Evolutionary conservation across 2,113 vertebrate species (phyloP), one percentile per base, ranked within the genome.

Genomic region (Apistogramma diplotaenia): DNA sequence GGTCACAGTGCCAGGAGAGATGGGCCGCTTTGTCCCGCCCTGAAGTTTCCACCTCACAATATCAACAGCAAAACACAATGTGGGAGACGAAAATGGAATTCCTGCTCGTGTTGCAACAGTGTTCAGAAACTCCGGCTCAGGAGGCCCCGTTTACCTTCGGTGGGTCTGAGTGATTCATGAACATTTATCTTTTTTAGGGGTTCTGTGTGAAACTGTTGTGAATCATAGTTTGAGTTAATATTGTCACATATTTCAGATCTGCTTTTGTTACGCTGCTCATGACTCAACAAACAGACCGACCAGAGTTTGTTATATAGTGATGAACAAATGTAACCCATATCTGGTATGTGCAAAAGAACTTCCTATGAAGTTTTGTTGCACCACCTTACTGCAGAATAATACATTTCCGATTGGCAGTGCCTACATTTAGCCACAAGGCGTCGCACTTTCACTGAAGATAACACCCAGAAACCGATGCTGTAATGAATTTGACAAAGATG

Each of bases 51-150:
- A 91, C 89, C 90, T 92, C 90, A 71, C 89, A 94, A 89, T 95
- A 95, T 94, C 94, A 95, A 93, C 93, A 94, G 87, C 82, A 84
- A 58, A 84, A 93, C 93, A 95, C 94, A 95, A 95, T 95, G 93
- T 90, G 86, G 86, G 90, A 92, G 91, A 82, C 81, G 81, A 84
- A 91, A 81, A 79, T 87, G 94, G 94, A 95, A 96, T 96, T 95
- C 93, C 87, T 93, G 86, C 90, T 95, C 94, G 19, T 95, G 94
- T 96, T 94, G 94, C 93, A 92, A 94, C 94, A 94, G 89, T 91
- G 86, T 91, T 94, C 89, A 87, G 78, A 92, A 90, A 89, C 76
- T 73, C 51, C 2, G 73, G 80, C 87, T 84, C 83, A 78, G 8
- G 8, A 60, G 82, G 67, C 72, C 65, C 79, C 40, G 76, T 82